phyloP scores from a whole-genome alignment of 2,888 invertebrate species.

The Drosophila atripex region DNA sequence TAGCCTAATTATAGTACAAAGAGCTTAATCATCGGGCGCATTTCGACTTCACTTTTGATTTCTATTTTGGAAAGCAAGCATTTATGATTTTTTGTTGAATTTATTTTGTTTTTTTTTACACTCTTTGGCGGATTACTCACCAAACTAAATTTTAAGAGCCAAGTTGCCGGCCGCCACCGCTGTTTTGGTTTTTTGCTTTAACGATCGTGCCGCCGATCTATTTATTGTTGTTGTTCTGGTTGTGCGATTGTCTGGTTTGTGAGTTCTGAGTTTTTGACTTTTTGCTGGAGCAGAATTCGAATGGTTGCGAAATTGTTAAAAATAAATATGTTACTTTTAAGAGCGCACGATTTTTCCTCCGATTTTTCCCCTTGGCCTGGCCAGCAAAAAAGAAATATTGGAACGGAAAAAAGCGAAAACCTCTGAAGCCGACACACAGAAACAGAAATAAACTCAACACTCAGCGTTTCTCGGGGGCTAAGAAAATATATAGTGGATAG shows the following conservation, averaged over 20 bases:
- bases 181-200: slow-evolving; percentile 46
- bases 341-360: slow-evolving; percentile 61
- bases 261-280: slow-evolving; percentile 33
- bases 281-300: slow-evolving; percentile 64
- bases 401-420: slow-evolving; percentile 34
- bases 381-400: slow-evolving; percentile 17
- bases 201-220: slow-evolving; percentile 47
- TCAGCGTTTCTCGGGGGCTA: slow-evolving; percentile 54
- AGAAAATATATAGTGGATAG: slow-evolving; percentile 15
- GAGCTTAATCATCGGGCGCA: slow-evolving; percentile 29
- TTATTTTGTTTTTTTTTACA: slow-evolving; percentile 27
- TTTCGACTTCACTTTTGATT: slow-evolving; percentile 24
- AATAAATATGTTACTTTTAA: slow-evolving; percentile 71
- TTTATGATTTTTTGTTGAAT: slow-evolving; percentile 22
- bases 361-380: slow-evolving; percentile 30
- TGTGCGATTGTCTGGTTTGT: slow-evolving; percentile 41
- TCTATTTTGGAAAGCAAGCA: slow-evolving; percentile 52
- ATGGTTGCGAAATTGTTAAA: slow-evolving; percentile 78
- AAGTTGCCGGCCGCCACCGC: slow-evolving; percentile 46
- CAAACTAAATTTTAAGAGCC: slow-evolving; percentile 56
- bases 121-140: slow-evolving; percentile 58
- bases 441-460: slow-evolving; percentile 75
- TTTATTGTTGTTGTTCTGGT: slow-evolving; percentile 36
- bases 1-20: slow-evolving; percentile 34
- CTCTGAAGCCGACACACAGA: slow-evolving; percentile 40